Percentiles rank a stretch among this genome's conserved stretches.
Conservation (phyloP, 92 coral and sea anemone species). For the Pocillopora meandrina region DNA sequence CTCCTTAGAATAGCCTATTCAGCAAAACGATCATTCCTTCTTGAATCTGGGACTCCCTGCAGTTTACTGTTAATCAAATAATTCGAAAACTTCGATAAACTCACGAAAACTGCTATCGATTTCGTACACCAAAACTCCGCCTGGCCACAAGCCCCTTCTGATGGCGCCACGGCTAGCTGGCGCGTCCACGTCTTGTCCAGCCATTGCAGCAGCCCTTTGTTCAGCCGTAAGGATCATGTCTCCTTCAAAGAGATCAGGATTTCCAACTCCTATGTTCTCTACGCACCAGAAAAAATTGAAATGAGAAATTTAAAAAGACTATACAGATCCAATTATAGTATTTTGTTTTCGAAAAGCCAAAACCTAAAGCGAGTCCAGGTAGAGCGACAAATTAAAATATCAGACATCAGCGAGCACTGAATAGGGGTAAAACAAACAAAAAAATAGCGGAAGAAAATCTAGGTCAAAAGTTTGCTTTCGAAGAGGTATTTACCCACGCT, state of each 20-base stretch:
- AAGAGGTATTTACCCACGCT: too few relatives aligned
- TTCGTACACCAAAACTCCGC: constrained; percentile 69
- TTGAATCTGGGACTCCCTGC: too few relatives aligned
- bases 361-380: too few relatives aligned
- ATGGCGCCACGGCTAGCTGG: constrained; percentile 67
- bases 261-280: constrained; percentile 47
- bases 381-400: too few relatives aligned
- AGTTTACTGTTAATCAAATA: too few relatives aligned
- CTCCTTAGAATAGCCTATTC: too few relatives aligned
- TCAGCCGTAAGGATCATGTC: constrained; percentile 72
- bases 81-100: neutral
- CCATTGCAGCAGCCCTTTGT: constrained; percentile 61
- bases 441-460: too few relatives aligned
- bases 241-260: constrained; percentile 69
- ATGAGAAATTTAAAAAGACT: neutral
- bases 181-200: constrained; percentile 64
- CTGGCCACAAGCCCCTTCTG: constrained; percentile 69
- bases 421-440: too few relatives aligned
- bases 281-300: neutral
- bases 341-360: too few relatives aligned
- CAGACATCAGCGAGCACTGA: too few relatives aligned
- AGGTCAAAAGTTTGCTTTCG: too few relatives aligned
- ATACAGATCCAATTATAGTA: neutral
- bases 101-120: constrained; percentile 65
- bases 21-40: too few relatives aligned